A percentile compares a stretch with the other conserved stretches of the same genome.
Evolutionary conservation across 2,797 vertebrate species (phyloP).

Genomic region (Oophaga sylvatica): DNA sequence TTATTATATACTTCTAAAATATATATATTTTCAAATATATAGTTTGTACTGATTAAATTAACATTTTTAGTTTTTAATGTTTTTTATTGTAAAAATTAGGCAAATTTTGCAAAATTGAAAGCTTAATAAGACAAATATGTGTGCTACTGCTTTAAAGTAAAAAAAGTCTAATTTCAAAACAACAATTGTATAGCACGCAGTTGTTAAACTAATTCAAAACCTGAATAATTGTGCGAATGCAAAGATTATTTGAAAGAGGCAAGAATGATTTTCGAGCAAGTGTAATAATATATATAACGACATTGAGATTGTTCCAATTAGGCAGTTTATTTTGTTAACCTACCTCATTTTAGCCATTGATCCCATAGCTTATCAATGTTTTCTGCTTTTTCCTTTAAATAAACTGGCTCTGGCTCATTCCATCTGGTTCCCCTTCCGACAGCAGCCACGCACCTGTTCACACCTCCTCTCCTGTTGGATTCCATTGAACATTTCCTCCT

Average conservation of each 20-base stretch:
- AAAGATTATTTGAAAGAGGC: not conserved
- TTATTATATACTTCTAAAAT: no score
- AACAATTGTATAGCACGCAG: not conserved
- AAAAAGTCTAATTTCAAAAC: not conserved
- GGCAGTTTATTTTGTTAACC: conserved; percentile 75
- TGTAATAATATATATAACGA: conserved; percentile 24
- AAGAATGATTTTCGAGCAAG: conserved; percentile 4
- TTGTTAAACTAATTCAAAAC: not conserved
- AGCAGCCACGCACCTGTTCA: conserved; percentile 99
- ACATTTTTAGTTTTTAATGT: not conserved
- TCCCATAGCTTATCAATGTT: conserved; percentile 86
- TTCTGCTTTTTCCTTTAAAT: conserved; percentile 99
- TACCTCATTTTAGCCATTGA: conserved; percentile 86
- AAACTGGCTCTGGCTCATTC: conserved; percentile 99
- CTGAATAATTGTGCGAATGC: not conserved
- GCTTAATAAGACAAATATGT: not conserved
- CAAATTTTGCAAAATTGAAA: not conserved
- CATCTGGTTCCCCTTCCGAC: conserved; percentile 99
- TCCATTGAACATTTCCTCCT: conserved; percentile 92
- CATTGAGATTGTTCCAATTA: conserved; percentile 41
- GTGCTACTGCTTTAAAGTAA: not conserved
- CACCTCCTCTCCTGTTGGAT: conserved; percentile 99
- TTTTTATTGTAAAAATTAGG: not conserved
- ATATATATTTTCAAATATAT: no score
- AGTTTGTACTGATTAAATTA: not conserved